A percentile compares a stretch with the other conserved stretches of the same genome.
These are phyloP conservation scores for Linepithema humile DNA, from an alignment of 1,140 invertebrate genomes.

Conservation along the genomic window DNA sequence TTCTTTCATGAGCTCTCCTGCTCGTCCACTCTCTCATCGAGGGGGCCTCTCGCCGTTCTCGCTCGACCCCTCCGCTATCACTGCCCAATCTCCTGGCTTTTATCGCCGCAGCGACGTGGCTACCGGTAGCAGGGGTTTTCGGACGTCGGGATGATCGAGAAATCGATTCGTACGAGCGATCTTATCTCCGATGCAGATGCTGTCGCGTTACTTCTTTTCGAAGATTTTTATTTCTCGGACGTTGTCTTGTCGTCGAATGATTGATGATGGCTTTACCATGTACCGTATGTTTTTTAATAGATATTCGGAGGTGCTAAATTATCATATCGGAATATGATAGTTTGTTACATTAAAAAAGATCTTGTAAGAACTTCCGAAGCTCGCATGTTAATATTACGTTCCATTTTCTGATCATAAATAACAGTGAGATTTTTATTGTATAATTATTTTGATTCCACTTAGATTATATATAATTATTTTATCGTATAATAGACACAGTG, in stretches of 20 bases:
- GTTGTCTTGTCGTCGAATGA: slow-evolving; percentile 28
- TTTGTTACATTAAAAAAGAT: background rate
- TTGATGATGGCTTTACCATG: background rate
- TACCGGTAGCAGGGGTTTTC: slow-evolving; percentile 68
- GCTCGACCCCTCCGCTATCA: slow-evolving; percentile 65
- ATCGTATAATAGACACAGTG: too few relatives aligned
- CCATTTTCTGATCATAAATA: too few relatives aligned
- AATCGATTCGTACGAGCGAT: slow-evolving; percentile 49
- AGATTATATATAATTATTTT: too few relatives aligned
- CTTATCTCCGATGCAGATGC: slow-evolving; percentile 15
- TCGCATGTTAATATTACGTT: too few relatives aligned
- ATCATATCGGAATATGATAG: background rate
- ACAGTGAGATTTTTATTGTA: too few relatives aligned
- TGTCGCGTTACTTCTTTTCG: background rate
- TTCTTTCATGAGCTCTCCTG: slow-evolving; percentile 34
- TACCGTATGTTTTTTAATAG: background rate
- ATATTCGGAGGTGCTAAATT: slow-evolving; percentile 12
- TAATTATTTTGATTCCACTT: too few relatives aligned
- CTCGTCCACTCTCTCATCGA: slow-evolving; percentile 46
- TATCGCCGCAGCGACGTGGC: slow-evolving; percentile 63
- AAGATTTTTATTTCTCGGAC: slow-evolving; percentile 20
- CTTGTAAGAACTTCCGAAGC: too few relatives aligned
- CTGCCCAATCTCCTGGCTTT: slow-evolving; percentile 69
- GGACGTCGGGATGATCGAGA: slow-evolving; percentile 57
- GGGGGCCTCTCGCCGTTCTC: slow-evolving; percentile 13